Evolutionary conservation across 2,888 invertebrate species (phyloP).

Genomic region (Agrilus mali): DNA sequence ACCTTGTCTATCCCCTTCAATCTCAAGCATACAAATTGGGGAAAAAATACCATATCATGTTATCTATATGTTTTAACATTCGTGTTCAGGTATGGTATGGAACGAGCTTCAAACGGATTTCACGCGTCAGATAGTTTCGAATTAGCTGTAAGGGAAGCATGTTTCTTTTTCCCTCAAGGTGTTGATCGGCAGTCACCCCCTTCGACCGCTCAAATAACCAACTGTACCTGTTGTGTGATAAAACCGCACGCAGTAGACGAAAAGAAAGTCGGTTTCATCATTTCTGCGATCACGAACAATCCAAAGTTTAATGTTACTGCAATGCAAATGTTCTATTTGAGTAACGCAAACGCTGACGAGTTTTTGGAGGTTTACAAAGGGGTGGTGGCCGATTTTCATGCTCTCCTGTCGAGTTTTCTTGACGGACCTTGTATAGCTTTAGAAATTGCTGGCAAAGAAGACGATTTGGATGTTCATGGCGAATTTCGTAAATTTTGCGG

Average conservation of each 20-base stretch:
- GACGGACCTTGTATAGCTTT: conserved; percentile 78
- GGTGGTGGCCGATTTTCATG: conserved; percentile 62
- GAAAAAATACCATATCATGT: no score
- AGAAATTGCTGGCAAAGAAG: conserved; percentile 58
- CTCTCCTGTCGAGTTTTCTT: conserved; percentile 72
- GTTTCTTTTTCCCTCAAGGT: conserved; percentile 48
- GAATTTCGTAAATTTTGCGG: conserved; percentile 78
- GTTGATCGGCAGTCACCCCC: conserved; percentile 19
- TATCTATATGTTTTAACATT: no score
- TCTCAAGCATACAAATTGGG: no score
- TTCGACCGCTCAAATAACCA: conserved; percentile 44
- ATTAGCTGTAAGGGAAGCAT: conserved; percentile 40
- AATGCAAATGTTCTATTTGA: conserved; percentile 66
- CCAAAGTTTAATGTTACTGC: conserved; percentile 68
- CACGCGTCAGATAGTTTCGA: conserved; percentile 50
- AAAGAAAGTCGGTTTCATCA: conserved; percentile 57
- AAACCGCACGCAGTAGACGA: conserved; percentile 82
- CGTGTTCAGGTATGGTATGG: conserved; percentile 42
- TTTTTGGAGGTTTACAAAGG: conserved; percentile 90
- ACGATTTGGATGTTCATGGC: conserved; percentile 42
- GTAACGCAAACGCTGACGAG: conserved; percentile 74
- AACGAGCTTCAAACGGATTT: conserved; percentile 54
- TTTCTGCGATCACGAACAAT: conserved; percentile 55
- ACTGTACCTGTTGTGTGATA: conserved; percentile 70
- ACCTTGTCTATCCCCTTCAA: no score